These are phyloP conservation scores for Hydraecia micacea DNA, from an alignment of 2,888 invertebrate species.

Conservation along the genomic window DNA sequence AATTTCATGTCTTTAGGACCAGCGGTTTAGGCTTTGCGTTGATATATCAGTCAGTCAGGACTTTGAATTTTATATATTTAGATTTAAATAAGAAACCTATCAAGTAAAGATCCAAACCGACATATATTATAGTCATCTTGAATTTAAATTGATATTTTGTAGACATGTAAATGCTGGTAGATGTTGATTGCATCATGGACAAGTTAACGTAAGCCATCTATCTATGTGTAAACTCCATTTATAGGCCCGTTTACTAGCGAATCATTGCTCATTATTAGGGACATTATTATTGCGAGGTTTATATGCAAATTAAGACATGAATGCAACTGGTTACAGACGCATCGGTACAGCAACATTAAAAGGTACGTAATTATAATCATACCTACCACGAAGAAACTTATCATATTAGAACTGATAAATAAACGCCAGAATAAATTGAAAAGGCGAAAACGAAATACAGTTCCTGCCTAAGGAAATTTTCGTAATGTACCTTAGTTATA, in stretches of 20 bases:
- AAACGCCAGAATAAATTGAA: neutral
- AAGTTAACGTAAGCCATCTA: neutral
- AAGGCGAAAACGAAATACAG: neutral
- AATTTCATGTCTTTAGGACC: too few relatives aligned
- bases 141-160: constrained; percentile 25
- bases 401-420: too few relatives aligned
- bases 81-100: neutral
- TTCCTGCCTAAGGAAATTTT: neutral
- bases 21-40: too few relatives aligned
- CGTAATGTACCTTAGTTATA: neutral
- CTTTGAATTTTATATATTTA: too few relatives aligned
- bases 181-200: constrained; percentile 13
- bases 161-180: constrained; percentile 11
- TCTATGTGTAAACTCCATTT: neutral
- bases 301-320: neutral
- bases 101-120: neutral
- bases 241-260: neutral
- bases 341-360: neutral
- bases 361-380: neutral
- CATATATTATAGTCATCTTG: neutral
- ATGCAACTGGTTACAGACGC: neutral
- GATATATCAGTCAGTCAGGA: too few relatives aligned
- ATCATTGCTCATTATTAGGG: neutral
- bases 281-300: constrained; percentile 1
- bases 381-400: neutral